Base-by-base conservation (phyloP, 1,140 invertebrate genomes). In the Caenorhabditis brenneri region DNA sequence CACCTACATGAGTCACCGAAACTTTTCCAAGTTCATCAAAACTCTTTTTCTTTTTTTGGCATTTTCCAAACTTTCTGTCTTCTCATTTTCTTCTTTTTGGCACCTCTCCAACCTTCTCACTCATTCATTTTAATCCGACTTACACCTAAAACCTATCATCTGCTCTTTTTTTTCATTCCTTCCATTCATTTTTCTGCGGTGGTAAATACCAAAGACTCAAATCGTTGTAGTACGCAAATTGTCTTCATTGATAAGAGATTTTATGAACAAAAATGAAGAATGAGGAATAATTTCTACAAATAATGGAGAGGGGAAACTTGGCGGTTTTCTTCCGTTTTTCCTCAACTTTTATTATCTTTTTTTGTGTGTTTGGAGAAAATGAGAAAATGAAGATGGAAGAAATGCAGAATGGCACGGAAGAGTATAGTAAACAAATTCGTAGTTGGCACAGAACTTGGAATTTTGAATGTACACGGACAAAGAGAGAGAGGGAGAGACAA, bases 61-160 rank as follows among this genome's bases (percentile, higher is more conserved):
- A 27, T 55, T 55, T 55, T 27, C 53, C 9, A 27, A 27, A 27
- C 53, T 55, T 1, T 55, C 27, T 55, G 53, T 27, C 10, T 74
- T 74, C 29, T 74, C 65, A 74, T 15, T 24, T n/a, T 5, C 24
- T 58, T 58, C 16, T 16, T 12, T 29, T 74, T 74, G 65, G 65
- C 65, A 74, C 65, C 42, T 74, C 36, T 74, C 65, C 36, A 74
- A 74, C 19, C 36, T 31, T 12, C 39, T 42, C 5, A 42, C 12
- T n/a, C n/a, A n/a, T n/a, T 39, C 31, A 33, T 36, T 36, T 12
- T 65, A 65, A 65, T 42, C 65, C 65, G 36, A 1, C 36, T 46
- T 74, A 74, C 65, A 46, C 65, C 36, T 74, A 74, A 74, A 42
- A 74, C 65, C 65, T 65, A 65, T 65, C 58, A 65, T 65, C 58